Evolutionary conservation across 2,113 vertebrate genomes (phyloP), one percentile per base, ranked within the genome.

Genomic region (Lamprologus speciosus): DNA sequence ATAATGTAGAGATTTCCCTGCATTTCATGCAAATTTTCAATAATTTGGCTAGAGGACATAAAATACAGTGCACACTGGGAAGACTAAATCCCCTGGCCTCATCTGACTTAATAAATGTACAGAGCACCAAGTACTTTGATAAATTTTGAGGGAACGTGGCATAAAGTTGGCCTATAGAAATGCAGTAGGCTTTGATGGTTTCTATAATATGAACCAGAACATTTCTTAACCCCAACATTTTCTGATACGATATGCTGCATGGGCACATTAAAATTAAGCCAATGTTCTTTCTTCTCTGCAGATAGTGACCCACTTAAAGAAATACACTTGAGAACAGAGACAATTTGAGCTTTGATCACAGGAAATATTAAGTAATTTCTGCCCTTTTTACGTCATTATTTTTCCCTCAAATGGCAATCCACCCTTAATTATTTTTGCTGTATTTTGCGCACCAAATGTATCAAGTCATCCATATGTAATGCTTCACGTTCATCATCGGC

Each of bases 391-490:
- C 17, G 5, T 85, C 28, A 78, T 65, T 81, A 78, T 63, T 21
- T 28, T 68, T 11, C 80, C 80, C 83, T 57, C 28, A 31, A 86
- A 85, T 79, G 31, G 33, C 50, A 51, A 90, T 55, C 50, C 85
- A 31, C 16, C 73, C 82, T 82, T 70, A 81, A 75, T 35, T 55
- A 28, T 42, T 47, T 51, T 80, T 21, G 8, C 26, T 35, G 65
- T 45, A 80, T 85, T 94, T 91, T 68, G 28, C 57, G 68, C 80
- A 84, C 84, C 87, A 92, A 88, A 78, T 78, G 11, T 93, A 87
- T 40, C 65, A 87, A 84, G 88, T 92, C 93, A 90, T 93, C 88
- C 91, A 87, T 37, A 89, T 93, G 89, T 94, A 92, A 94, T 85
- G 68, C 80, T 28, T 75, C 50, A 26, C 91, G 91, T 85, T 88